phyloP scores from a whole-genome alignment of 35 echinoderm and acorn worm genomes.

The Heliocidaris erythrogramma region DNA sequence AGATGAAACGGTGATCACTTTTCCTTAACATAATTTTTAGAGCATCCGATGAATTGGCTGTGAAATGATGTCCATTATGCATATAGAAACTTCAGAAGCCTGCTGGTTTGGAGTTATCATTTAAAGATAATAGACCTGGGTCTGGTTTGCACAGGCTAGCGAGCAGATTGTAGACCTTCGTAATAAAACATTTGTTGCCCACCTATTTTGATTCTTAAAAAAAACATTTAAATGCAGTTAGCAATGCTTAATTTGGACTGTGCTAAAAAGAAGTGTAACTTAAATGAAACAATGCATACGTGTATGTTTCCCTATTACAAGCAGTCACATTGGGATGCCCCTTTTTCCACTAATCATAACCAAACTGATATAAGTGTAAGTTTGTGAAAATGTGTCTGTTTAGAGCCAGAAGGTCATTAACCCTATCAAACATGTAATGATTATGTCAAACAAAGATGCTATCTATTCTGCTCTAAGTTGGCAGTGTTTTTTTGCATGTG shows the following conservation, averaged over 20 bases:
- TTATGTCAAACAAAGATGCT: no score
- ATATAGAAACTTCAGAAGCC: not conserved
- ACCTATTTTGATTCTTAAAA: not conserved
- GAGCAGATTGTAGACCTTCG: not conserved
- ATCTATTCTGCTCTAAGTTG: no score
- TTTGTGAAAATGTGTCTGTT: no score
- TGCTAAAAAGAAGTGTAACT: no score
- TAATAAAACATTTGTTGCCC: not conserved
- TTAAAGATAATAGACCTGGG: not conserved
- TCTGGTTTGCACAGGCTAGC: not conserved
- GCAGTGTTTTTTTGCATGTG: no score
- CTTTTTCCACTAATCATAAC: no score
- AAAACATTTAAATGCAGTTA: not conserved
- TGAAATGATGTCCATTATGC: not conserved
- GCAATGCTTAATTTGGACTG: not conserved
- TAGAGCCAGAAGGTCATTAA: no score
- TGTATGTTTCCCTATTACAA: no score
- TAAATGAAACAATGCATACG: no score
- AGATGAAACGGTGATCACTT: not conserved
- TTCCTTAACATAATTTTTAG: not conserved
- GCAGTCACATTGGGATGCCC: no score
- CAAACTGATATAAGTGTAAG: no score
- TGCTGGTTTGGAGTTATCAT: not conserved
- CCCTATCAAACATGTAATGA: no score
- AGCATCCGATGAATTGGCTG: not conserved